phyloP scores from a whole-genome alignment of 2,797 vertebrate genomes.

The Hapalemur alaotrensis region DNA sequence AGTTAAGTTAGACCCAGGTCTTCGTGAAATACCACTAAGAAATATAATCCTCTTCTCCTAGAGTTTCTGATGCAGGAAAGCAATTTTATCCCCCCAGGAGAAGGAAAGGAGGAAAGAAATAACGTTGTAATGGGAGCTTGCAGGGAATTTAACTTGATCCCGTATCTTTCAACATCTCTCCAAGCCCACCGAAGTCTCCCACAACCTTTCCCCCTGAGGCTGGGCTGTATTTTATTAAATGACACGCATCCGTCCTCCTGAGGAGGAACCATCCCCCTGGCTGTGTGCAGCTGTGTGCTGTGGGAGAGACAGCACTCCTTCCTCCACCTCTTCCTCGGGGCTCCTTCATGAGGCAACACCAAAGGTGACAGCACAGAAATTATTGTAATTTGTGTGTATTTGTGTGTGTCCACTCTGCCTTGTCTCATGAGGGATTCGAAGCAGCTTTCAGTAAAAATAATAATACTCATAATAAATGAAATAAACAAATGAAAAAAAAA shows the following conservation, averaged over 20 bases:
- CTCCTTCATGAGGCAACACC: not conserved
- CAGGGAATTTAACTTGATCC: slow-evolving; percentile 36
- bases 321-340: not conserved
- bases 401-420: not conserved
- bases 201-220: slow-evolving; percentile 31
- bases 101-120: not conserved
- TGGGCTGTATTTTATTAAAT: slow-evolving; percentile 47
- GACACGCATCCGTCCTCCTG: not conserved
- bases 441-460: not conserved
- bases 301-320: not conserved
- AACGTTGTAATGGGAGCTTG: not conserved
- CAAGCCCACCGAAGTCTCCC: not conserved
- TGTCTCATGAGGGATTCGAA: not conserved
- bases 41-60: not conserved
- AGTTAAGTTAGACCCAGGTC: not conserved
- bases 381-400: not conserved
- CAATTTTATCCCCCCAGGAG: not conserved
- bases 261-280: not conserved
- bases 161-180: slow-evolving; percentile 41
- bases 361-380: not conserved
- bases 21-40: not conserved
- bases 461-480: not conserved
- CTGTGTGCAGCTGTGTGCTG: not conserved
- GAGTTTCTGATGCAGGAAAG: slow-evolving; percentile 35
- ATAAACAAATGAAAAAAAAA: not conserved